A percentile compares a stretch with the other conserved stretches of the same genome.
Conservation (phyloP, 2,113 vertebrate species). For the Nannobrachium achirus region DNA sequence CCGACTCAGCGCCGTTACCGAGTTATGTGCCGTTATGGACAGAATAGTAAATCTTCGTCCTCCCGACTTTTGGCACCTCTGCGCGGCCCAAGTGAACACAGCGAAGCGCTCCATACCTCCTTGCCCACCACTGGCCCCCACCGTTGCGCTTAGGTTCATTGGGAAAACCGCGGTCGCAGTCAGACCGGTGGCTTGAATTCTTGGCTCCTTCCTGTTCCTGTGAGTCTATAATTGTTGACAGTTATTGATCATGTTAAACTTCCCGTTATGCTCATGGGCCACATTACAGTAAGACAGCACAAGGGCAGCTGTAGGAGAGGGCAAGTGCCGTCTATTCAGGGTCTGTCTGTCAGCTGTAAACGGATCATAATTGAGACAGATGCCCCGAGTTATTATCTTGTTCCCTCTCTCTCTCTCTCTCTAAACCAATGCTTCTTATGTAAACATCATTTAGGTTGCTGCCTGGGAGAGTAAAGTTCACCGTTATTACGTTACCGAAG, state of each 20-base stretch:
- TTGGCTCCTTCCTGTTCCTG: neutral
- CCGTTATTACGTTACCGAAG: neutral
- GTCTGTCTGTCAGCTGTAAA: constrained; percentile 12
- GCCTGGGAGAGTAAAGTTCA: neutral
- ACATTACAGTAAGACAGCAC: constrained; percentile 7
- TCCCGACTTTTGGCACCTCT: no score
- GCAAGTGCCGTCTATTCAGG: constrained; percentile 44
- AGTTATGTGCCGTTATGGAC: no score
- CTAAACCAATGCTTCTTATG: neutral
- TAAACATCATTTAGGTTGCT: constrained; percentile 3
- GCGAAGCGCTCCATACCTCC: no score
- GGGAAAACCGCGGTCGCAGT: no score
- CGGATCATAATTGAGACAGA: neutral
- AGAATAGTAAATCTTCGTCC: no score
- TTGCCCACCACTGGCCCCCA: no score
- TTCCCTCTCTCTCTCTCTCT: neutral
- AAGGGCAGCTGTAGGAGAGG: constrained; percentile 31
- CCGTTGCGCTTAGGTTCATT: no score
- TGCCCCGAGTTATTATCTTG: neutral
- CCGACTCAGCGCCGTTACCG: no score
- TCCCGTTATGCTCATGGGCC: neutral
- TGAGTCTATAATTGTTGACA: constrained; percentile 8
- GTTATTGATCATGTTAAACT: constrained; percentile 34
- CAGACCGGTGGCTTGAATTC: neutral
- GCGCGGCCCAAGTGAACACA: no score